Evolutionary conservation across 2,888 invertebrate genomes (phyloP).

Genomic region (Metellina segmentata): DNA sequence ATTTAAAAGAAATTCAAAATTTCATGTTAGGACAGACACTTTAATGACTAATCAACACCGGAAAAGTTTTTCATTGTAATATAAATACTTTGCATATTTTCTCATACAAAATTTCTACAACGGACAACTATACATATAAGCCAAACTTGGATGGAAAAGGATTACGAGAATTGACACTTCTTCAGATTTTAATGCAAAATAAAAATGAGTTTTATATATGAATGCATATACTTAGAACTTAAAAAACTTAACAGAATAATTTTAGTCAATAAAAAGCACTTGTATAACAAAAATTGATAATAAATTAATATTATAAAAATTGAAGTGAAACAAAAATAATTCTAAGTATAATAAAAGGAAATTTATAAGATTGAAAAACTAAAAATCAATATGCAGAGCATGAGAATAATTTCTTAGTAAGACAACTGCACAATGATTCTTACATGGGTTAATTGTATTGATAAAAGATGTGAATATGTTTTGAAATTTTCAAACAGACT

Average conservation of each 20-base stretch:
- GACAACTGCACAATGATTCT: no score
- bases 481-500: no score
- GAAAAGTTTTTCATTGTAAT: constrained; percentile 19
- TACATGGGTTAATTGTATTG: no score
- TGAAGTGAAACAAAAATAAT: no score
- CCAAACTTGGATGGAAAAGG: constrained; percentile 49
- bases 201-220: constrained; percentile 9
- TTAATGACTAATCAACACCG: constrained; percentile 61
- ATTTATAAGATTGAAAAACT: no score
- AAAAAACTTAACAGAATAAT: background rate
- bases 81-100: constrained; percentile 63
- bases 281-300: no score
- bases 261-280: background rate
- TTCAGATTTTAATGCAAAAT: background rate
- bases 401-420: no score
- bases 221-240: background rate
- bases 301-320: no score
- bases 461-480: no score
- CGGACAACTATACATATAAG: constrained; percentile 37
- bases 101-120: constrained; percentile 52
- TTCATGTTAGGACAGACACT: constrained; percentile 22
- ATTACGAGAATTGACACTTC: constrained; percentile 1
- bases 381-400: no score
- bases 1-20: constrained; percentile 26
- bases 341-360: no score